Percentiles rank a stretch among this genome's conserved stretches.
phyloP scores from a whole-genome alignment of 2,797 vertebrate species.

The Peromyscus eremicus region DNA sequence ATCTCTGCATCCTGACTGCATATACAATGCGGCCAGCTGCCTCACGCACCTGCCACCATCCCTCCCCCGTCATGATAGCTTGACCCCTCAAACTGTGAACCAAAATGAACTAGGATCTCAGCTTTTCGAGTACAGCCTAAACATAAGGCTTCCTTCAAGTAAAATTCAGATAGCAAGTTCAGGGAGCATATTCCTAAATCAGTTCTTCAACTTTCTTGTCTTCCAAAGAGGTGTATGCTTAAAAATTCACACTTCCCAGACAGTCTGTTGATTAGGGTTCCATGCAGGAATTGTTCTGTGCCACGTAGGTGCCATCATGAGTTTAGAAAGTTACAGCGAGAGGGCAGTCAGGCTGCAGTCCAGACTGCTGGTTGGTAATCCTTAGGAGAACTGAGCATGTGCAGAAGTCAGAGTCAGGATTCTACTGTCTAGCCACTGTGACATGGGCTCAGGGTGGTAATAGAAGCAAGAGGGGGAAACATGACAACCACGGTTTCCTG shows the following conservation, averaged over 20 bases:
- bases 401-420: not conserved
- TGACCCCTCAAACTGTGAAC: not conserved
- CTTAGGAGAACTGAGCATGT: not conserved
- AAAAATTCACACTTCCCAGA: constrained; percentile 51
- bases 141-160: constrained; percentile 43
- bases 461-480: constrained; percentile 4
- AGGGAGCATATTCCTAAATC: constrained; percentile 27
- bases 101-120: not conserved
- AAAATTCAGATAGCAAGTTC: constrained; percentile 34
- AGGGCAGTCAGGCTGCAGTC: not conserved
- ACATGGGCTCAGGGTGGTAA: not conserved
- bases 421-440: not conserved
- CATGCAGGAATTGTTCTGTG: constrained; percentile 6
- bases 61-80: not conserved
- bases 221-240: constrained; percentile 7
- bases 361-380: not conserved
- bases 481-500: not conserved
- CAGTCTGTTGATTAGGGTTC: not conserved
- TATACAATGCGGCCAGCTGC: not conserved
- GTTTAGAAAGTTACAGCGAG: not conserved
- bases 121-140: constrained; percentile 49
- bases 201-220: constrained; percentile 12
- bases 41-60: not conserved
- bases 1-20: not conserved
- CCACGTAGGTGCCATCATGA: not conserved